Evolutionary conservation across 2,797 vertebrate species (phyloP).

Genomic region (Furcifer pardalis): DNA sequence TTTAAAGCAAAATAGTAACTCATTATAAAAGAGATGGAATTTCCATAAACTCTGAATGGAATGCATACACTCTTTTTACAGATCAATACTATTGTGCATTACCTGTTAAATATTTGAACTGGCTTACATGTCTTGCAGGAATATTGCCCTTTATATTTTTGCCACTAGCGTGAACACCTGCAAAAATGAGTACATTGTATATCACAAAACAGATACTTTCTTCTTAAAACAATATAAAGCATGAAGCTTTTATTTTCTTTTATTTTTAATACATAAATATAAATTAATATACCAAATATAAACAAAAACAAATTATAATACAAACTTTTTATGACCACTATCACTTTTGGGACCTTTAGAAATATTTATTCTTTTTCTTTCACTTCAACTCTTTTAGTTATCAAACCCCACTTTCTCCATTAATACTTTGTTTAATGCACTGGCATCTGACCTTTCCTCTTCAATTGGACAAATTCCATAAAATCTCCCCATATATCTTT

Average conservation of each 20-base stretch:
- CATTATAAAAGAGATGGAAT: not conserved
- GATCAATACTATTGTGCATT: slow-evolving; percentile 29
- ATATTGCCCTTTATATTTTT: slow-evolving; percentile 47
- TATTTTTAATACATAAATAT: not conserved
- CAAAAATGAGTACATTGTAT: slow-evolving; percentile 19
- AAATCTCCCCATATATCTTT: too few species aligned
- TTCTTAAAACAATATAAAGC: not conserved
- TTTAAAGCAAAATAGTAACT: slow-evolving; percentile 29
- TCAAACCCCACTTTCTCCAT: too few species aligned
- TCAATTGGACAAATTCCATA: too few species aligned
- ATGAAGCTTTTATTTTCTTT: not conserved
- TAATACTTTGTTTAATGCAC: too few species aligned
- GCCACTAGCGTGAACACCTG: slow-evolving; percentile 55
- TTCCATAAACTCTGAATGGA: slow-evolving; percentile 25
- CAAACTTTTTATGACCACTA: too few species aligned
- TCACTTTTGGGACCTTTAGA: too few species aligned
- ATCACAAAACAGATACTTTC: slow-evolving; percentile 2
- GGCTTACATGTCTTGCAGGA: slow-evolving; percentile 37
- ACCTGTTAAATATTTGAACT: slow-evolving; percentile 72
- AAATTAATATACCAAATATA: too few species aligned
- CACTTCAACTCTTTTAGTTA: too few species aligned
- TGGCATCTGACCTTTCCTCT: too few species aligned
- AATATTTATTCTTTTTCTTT: too few species aligned
- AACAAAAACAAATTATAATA: too few species aligned
- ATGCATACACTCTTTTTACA: slow-evolving; percentile 19